Evolutionary conservation across 2,888 invertebrate genomes (phyloP), one percentile per base, ranked within the genome.

Genomic region (Thecocarcelia acutangulata): DNA sequence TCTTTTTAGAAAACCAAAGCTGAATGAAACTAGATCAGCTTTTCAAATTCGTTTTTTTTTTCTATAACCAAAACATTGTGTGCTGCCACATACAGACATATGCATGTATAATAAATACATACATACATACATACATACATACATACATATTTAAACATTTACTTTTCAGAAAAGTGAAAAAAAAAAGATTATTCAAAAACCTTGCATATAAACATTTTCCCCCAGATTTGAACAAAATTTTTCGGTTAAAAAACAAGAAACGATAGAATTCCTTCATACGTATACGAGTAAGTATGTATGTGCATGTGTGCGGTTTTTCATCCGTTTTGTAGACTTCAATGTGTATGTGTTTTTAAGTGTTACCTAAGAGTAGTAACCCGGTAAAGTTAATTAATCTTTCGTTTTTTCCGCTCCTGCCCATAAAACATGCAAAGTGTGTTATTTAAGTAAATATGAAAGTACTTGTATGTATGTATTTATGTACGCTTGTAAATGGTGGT

Each of bases 361-460:
- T 78, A 4, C 42, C n/a, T n/a, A n/a, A n/a, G n/a, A n/a, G 66
- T 52, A 59, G 70, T 75, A 70, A 74, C 78, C 82, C 48, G 78
- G 78, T 75, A 70, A 70, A 82, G 78, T 82, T 82, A 82, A 82
- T 82, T 82, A 82, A 78, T 82, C 70, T 70, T 70, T 52, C 40
- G 42, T 73, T 78, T 66, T 74, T 74, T 37, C 21, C 33, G 44
- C 21, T 68, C 17, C 17, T 63, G 46, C n/a, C 15, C 19, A 58
- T 66, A 70, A 56, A 70, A 54, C 46, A 70, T 59, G 19, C 21
- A 64, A 52, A 78, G 40, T 70, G 59, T 64, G 40, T 70, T 64
- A 58, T 17, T 8, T 46, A 11, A n/a, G n/a, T 15, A 59, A 24
- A 46, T 46, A 46, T 46, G 17, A 6, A 15, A 24, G 40, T 66